These are phyloP conservation scores for Synodontis membranacea DNA, from an alignment of 2,113 vertebrate genomes.

Conservation along the genomic window DNA sequence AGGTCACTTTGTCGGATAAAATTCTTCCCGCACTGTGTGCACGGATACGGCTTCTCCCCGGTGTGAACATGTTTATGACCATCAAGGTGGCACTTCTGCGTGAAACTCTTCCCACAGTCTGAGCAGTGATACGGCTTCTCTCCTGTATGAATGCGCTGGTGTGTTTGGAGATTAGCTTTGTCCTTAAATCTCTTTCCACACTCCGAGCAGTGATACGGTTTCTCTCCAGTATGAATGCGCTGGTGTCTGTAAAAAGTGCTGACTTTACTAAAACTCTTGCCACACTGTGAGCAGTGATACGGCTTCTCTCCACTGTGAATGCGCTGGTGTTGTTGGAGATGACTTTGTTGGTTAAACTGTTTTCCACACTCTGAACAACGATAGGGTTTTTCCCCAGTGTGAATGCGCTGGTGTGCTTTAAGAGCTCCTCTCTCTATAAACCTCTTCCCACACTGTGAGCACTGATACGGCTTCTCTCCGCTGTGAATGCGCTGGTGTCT, in stretches of 20 bases:
- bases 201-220: not conserved
- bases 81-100: not conserved
- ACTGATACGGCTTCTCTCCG: not conserved
- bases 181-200: constrained; percentile 1
- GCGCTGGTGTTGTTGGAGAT: not conserved
- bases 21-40: not conserved
- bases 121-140: not conserved
- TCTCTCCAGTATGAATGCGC: not conserved
- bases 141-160: not conserved
- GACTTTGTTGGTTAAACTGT: not conserved
- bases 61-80: not conserved
- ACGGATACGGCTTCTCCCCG: not conserved
- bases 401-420: not conserved
- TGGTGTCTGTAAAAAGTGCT: not conserved
- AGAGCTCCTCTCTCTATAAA: not conserved
- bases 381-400: not conserved
- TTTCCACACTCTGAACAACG: not conserved
- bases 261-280: not conserved
- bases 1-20: not conserved
- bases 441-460: not conserved
- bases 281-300: not conserved
- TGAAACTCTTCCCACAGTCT: not conserved
- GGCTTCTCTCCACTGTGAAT: not conserved
- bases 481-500: not conserved
- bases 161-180: not conserved